A percentile compares a stretch with the other conserved stretches of the same genome.
These are phyloP conservation scores for Drosophila diplacantha DNA, from an alignment of 2,888 invertebrate genomes.

Conservation along the genomic window DNA sequence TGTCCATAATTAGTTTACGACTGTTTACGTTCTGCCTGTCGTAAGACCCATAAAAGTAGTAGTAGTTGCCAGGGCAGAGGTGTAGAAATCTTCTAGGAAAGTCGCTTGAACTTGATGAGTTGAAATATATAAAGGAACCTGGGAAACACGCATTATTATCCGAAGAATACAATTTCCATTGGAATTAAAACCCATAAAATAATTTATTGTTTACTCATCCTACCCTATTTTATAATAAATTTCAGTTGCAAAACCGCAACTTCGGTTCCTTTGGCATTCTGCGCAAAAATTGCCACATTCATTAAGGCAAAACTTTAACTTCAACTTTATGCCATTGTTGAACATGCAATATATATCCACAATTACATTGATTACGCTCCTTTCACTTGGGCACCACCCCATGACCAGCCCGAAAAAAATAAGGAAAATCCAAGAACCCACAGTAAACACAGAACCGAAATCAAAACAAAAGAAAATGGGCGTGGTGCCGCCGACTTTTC, in stretches of 20 bases:
- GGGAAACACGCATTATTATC: too few relatives aligned
- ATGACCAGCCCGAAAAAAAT: neutral
- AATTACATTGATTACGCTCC: constrained; percentile 33
- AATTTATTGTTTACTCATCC: neutral
- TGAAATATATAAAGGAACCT: neutral
- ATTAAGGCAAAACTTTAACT: constrained; percentile 25
- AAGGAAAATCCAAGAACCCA: constrained; percentile 13
- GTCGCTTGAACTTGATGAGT: neutral
- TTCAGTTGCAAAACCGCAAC: too few relatives aligned
- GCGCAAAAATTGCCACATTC: constrained; percentile 28
- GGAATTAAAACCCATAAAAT: neutral
- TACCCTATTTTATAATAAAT: neutral
- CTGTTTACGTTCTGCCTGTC: constrained; percentile 30
- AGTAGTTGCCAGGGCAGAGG: constrained; percentile 2
- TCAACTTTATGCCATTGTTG: constrained; percentile 6
- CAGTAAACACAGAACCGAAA: constrained; percentile 22
- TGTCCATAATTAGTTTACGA: constrained; percentile 58
- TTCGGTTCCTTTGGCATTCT: constrained; percentile 1
- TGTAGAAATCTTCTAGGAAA: neutral
- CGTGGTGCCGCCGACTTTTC: constrained; percentile 35
- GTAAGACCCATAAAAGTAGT: constrained; percentile 4
- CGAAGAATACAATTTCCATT: neutral
- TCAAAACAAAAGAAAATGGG: constrained; percentile 37
- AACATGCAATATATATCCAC: constrained; percentile 25
- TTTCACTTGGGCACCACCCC: constrained; percentile 15